Evolutionary conservation across 2,113 vertebrate genomes (phyloP).

Genomic region (Willisornis vidua): DNA sequence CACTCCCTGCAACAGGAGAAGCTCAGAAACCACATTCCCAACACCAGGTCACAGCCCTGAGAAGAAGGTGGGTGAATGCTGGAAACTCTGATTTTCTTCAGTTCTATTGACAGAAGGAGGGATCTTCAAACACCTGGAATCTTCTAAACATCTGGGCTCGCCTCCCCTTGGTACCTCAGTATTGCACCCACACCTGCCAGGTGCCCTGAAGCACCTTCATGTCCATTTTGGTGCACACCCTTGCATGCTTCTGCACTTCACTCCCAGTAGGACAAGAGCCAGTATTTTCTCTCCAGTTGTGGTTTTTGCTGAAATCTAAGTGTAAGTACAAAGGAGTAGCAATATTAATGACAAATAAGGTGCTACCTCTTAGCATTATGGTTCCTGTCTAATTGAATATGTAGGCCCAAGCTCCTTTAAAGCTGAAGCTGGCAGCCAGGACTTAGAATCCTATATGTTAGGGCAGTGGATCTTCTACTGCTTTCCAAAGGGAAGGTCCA

Average conservation of each 20-base stretch:
- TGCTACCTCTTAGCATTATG: not conserved
- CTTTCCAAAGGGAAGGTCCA: not conserved
- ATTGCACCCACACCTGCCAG: not conserved
- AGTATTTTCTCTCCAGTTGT: not conserved
- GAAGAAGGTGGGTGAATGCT: not conserved
- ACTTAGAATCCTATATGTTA: not conserved
- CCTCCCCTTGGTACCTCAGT: fast-evolving
- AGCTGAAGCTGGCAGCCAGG: not conserved
- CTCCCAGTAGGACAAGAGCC: not conserved
- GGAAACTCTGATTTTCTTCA: not conserved
- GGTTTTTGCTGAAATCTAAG: not conserved
- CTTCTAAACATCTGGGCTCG: not conserved
- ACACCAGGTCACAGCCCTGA: not conserved
- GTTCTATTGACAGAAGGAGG: not conserved
- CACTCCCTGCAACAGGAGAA: not conserved
- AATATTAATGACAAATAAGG: not conserved
- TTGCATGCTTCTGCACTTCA: not conserved
- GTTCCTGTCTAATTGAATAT: not conserved
- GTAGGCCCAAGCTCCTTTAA: not conserved
- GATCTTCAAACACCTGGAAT: not conserved
- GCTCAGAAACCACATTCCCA: not conserved
- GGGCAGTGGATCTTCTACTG: not conserved
- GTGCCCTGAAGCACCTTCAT: not conserved
- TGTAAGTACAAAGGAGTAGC: not conserved
- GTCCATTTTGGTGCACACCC: not conserved